Conservation (phyloP, 2,113 vertebrate genomes). For the Alethe castanea region DNA sequence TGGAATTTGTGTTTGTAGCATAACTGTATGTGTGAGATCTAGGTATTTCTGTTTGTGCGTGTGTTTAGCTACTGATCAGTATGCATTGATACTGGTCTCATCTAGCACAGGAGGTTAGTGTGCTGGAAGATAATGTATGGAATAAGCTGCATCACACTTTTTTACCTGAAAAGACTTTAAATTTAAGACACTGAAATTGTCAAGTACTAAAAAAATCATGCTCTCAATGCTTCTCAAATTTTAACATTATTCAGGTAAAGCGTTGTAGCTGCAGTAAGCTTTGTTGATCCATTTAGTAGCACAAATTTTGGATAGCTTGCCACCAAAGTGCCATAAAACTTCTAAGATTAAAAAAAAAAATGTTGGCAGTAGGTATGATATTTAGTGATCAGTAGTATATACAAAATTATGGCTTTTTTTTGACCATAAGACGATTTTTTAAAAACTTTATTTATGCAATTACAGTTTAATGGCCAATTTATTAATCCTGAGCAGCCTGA, state of each 20-base stretch:
- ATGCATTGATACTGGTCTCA: background rate
- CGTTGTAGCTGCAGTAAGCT: background rate
- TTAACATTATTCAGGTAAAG: background rate
- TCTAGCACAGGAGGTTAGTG: background rate
- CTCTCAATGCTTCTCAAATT: background rate
- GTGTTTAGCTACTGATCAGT: background rate
- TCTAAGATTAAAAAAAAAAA: background rate
- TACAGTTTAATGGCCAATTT: background rate
- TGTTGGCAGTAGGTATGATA: background rate
- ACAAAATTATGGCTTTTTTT: background rate
- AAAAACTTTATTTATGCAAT: background rate
- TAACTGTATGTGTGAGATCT: background rate
- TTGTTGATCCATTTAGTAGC: background rate
- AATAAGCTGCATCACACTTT: background rate
- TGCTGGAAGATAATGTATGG: background rate
- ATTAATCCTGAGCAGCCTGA: background rate
- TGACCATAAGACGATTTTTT: background rate
- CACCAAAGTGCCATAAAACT: background rate
- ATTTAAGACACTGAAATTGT: background rate
- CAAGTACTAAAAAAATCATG: background rate
- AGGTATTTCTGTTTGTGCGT: background rate
- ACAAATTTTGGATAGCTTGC: background rate
- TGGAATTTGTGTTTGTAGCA: background rate
- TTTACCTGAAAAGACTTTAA: background rate
- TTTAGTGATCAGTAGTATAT: background rate